Evolutionary conservation across 2,888 invertebrate genomes (phyloP).

Genomic region (Chorisops tibialis): DNA sequence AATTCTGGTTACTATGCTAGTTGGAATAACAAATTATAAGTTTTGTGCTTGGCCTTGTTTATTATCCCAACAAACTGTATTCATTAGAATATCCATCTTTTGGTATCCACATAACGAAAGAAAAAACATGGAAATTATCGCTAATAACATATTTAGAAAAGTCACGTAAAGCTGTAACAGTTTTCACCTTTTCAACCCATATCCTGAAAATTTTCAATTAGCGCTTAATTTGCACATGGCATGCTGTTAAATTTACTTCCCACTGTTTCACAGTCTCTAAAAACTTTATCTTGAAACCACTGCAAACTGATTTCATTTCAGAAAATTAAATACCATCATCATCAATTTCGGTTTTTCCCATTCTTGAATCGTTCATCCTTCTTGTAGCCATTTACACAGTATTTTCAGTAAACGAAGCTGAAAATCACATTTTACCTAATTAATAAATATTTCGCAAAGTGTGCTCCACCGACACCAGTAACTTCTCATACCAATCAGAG

Average conservation of each 20-base stretch:
- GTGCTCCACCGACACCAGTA: not conserved
- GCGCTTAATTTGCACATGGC: constrained; percentile 13
- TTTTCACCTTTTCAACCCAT: too few relatives aligned
- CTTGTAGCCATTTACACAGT: not conserved
- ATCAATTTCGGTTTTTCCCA: constrained; percentile 13
- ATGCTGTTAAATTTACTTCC: constrained; percentile 13
- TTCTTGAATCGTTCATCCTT: not conserved
- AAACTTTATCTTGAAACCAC: constrained; percentile 4
- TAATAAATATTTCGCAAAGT: constrained; percentile 33
- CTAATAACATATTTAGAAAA: too few relatives aligned
- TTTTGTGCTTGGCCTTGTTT: too few relatives aligned
- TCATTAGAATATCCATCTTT: too few relatives aligned
- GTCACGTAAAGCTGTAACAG: too few relatives aligned
- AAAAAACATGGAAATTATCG: too few relatives aligned
- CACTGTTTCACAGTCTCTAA: not conserved
- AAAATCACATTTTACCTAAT: constrained; percentile 34
- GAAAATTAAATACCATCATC: constrained; percentile 29
- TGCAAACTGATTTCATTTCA: constrained; percentile 21
- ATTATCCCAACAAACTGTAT: too few relatives aligned
- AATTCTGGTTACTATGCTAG: too few relatives aligned
- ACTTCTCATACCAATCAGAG: too few relatives aligned
- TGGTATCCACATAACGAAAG: too few relatives aligned
- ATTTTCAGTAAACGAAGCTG: constrained; percentile 15
- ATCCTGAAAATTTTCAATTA: constrained; percentile 12
- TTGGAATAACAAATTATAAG: too few relatives aligned